A percentile compares a stretch with the other conserved stretches of the same genome.
Conservation (phyloP, 2,797 vertebrate species). For the Clamator glandarius region DNA sequence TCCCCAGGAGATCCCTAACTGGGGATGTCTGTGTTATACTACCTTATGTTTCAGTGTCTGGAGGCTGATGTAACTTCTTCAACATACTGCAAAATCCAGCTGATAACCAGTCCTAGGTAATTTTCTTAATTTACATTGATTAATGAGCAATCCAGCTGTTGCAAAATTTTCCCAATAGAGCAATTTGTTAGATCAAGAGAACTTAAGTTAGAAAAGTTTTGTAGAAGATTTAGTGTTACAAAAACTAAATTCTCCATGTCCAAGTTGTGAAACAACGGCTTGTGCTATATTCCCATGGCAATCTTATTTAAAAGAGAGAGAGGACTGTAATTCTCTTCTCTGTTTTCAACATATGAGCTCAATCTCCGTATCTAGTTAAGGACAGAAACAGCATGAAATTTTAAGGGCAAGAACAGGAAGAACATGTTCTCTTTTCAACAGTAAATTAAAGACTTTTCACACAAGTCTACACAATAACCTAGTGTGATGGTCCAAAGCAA, state of each 20-base stretch:
- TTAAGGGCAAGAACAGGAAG: not conserved
- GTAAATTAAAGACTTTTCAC: not conserved
- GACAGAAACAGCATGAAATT: constrained; percentile 15
- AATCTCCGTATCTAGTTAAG: constrained; percentile 30
- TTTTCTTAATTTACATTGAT: constrained; percentile 69
- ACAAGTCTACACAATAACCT: not conserved
- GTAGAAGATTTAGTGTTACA: not conserved
- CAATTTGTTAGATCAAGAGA: constrained; percentile 48
- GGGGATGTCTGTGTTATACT: not conserved
- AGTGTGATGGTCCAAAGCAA: not conserved
- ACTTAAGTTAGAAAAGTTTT: constrained; percentile 23
- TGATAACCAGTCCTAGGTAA: constrained; percentile 29
- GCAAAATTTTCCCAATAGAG: constrained; percentile 53
- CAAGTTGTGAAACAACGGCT: constrained; percentile 18
- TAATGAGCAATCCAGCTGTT: constrained; percentile 72
- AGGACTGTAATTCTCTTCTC: constrained; percentile 29
- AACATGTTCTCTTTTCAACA: not conserved
- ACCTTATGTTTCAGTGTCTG: constrained; percentile 13
- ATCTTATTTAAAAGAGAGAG: constrained; percentile 36
- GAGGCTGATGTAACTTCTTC: constrained; percentile 45
- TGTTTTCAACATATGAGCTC: constrained; percentile 58
- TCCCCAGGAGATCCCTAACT: not conserved
- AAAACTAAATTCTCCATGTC: not conserved
- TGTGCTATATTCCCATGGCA: constrained; percentile 30
- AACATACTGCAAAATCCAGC: constrained; percentile 28